Conservation (phyloP, 1,140 invertebrate genomes). For the Temnothorax nylanderi region DNA sequence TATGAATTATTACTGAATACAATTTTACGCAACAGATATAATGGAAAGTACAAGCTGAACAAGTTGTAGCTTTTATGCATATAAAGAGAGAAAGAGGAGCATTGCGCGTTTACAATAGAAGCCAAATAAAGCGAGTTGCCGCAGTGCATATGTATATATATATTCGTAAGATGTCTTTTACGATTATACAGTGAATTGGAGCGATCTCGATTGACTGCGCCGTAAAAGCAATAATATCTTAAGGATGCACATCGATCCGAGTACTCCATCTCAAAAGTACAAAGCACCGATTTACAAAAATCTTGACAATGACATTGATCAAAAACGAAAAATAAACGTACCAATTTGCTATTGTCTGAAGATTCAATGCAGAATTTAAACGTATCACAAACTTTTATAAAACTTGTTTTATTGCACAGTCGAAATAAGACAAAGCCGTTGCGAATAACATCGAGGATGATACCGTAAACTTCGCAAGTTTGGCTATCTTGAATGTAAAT, state of each 20-base stretch:
- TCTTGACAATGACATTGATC: background rate
- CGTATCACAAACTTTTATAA: background rate
- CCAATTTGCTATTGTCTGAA: background rate
- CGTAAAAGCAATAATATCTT: slow-evolving; percentile 24
- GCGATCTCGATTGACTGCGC: slow-evolving; percentile 8
- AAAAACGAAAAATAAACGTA: background rate
- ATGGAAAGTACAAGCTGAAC: slow-evolving; percentile 34
- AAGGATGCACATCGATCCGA: background rate
- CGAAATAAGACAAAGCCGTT: background rate
- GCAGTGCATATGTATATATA: slow-evolving; percentile 29
- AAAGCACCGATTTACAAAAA: background rate
- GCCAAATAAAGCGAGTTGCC: slow-evolving; percentile 41
- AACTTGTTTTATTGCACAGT: background rate
- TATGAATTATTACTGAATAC: slow-evolving; percentile 54
- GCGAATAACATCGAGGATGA: slow-evolving; percentile 7
- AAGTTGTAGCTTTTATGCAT: slow-evolving; percentile 39
- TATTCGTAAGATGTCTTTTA: slow-evolving; percentile 52
- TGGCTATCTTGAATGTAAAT: slow-evolving; percentile 24
- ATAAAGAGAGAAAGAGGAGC: slow-evolving; percentile 46
- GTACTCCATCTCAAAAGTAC: background rate
- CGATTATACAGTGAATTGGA: background rate
- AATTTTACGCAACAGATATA: slow-evolving; percentile 65
- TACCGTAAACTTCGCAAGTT: slow-evolving; percentile 10
- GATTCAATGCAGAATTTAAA: background rate
- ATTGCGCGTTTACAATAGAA: slow-evolving; percentile 48